A percentile compares a stretch with the other conserved stretches of the same genome.
Evolutionary conservation across 2,113 vertebrate species (phyloP).

Genomic region (Puntigrus tetrazona): DNA sequence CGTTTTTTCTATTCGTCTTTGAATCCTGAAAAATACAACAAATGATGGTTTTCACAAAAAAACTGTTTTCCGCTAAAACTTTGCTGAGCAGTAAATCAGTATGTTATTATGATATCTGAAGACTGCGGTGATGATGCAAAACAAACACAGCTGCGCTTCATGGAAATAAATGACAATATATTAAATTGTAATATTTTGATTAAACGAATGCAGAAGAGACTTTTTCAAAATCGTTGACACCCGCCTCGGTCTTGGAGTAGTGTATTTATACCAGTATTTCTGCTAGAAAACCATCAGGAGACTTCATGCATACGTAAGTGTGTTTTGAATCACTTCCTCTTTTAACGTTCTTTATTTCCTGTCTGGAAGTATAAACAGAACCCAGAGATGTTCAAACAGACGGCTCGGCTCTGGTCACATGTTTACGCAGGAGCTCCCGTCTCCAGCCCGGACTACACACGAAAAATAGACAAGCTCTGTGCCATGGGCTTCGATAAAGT

Average conservation of each 20-base stretch:
- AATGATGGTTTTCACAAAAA: too few species aligned
- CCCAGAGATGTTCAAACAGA: conserved; percentile 99
- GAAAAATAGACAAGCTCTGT: conserved; percentile 99
- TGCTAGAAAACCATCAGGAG: not conserved
- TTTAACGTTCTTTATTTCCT: conserved; percentile 50
- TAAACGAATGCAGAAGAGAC: not conserved
- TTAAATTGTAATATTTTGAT: not conserved
- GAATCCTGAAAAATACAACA: too few species aligned
- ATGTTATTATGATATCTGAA: not conserved
- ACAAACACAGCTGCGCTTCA: not conserved
- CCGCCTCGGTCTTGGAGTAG: not conserved
- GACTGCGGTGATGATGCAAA: not conserved
- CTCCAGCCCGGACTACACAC: conserved; percentile 94
- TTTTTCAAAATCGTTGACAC: not conserved
- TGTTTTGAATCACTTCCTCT: conserved; percentile 62
- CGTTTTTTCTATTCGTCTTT: not conserved
- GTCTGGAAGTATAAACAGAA: conserved; percentile 93
- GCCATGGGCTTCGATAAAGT: conserved; percentile 99
- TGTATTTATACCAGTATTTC: not conserved
- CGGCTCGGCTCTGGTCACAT: conserved; percentile 95
- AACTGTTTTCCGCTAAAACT: not conserved
- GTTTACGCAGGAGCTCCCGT: conserved; percentile 93
- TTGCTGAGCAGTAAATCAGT: not conserved
- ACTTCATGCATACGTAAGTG: not conserved
- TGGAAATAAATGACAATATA: not conserved